Evolutionary conservation across 2,888 invertebrate species (phyloP), one percentile per base, ranked within the genome.

Genomic region (Thalpophila matura): DNA sequence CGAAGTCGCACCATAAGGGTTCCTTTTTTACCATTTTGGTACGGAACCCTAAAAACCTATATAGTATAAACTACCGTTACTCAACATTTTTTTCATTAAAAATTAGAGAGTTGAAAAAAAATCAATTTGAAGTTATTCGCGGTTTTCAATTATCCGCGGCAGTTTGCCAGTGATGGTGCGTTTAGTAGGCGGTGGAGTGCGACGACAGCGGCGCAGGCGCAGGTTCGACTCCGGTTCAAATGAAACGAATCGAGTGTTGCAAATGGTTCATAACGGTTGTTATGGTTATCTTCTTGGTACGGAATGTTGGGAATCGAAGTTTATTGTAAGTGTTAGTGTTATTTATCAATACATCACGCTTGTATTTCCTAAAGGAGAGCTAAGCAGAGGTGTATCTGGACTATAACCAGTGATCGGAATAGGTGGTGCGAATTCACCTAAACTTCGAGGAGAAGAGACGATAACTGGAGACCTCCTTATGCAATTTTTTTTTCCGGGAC

Each of bases 201-300:
- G 65, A 53, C 64, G 38, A n/a, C n/a, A n/a, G n/a, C n/a, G n/a
- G n/a, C n/a, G n/a, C n/a, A n/a, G n/a, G 54, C 58, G 53, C 58
- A 24, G 62, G 76, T 69, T 75, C 57, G 62, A 55, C 5, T 58
- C 31, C 40, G 40, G 65, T 62, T 66, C 64, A 57, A 31, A 56
- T 59, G 81, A 63, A 71, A 64, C 79, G 74, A 79, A 80, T 80
- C 58, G 43, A 63, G 53, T 64, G 66, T 80, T 71, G 80, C 74
- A 69, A 79, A 78, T 80, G 71, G 66, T 42, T 56, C 54, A 70
- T 79, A 79, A 79, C 79, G 73, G 79, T 80, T 49, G 37, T 42
- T 53, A 47, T 68, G 45, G 24, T 31, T 33, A 49, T 72, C 66
- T 59, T 26, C 35, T 46, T 35, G 58, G 0, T 24, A 18, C 54